Conservation (phyloP, 2,888 invertebrate species). For the Nectonema munidae region DNA sequence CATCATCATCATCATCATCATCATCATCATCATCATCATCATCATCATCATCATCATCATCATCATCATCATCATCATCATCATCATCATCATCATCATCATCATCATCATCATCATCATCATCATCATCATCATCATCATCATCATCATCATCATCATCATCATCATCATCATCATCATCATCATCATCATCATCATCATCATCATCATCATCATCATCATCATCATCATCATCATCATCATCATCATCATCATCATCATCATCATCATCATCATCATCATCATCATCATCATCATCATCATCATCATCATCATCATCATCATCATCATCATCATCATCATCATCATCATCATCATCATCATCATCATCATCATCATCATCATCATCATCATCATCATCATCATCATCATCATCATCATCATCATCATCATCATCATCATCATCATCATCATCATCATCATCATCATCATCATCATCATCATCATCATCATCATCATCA, state of each 20-base stretch:
- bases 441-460: conserved; percentile 1
- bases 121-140: conserved; percentile 1
- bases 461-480: conserved; percentile 1
- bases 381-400: conserved; percentile 6
- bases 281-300: conserved; percentile 1
- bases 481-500: conserved; percentile 1
- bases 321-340: conserved; percentile 6
- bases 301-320: conserved; percentile 1
- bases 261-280: conserved; percentile 6
- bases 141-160: conserved; percentile 2
- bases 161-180: conserved; percentile 2
- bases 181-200: conserved; percentile 1
- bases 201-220: conserved; percentile 2
- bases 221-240: conserved; percentile 1
- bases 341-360: conserved; percentile 2
- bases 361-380: neutral
- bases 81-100: conserved; percentile 7
- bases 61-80: conserved; percentile 1
- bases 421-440: conserved; percentile 6
- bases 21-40: conserved; percentile 1
- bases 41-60: conserved; percentile 2
- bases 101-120: conserved; percentile 1
- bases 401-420: conserved; percentile 1
- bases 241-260: conserved; percentile 2
- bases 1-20: conserved; percentile 7